Conservation (phyloP, 2,113 vertebrate species). For the Oncorhynchus kisutch region DNA sequence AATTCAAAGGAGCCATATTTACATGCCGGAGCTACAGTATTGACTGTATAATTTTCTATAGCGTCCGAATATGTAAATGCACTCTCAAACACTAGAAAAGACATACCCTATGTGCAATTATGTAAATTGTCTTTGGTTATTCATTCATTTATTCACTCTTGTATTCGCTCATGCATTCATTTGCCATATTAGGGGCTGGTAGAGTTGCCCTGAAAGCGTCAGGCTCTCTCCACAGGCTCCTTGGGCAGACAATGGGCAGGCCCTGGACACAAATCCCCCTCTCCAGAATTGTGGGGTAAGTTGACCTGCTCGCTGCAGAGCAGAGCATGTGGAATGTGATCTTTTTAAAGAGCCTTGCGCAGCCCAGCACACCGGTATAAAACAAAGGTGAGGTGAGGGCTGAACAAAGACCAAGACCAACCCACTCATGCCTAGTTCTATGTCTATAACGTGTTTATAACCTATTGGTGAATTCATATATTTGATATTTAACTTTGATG, state of each 20-base stretch:
- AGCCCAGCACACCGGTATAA: slow-evolving; percentile 21
- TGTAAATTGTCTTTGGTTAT: slow-evolving; percentile 76
- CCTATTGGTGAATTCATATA: not conserved
- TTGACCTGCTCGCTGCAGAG: slow-evolving; percentile 49
- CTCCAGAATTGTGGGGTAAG: slow-evolving; percentile 41
- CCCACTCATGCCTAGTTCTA: not conserved
- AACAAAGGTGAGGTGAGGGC: not conserved
- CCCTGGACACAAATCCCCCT: slow-evolving; percentile 39
- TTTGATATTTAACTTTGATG: not conserved
- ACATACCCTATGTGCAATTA: slow-evolving; percentile 74
- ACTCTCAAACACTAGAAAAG: slow-evolving; percentile 66
- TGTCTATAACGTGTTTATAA: not conserved
- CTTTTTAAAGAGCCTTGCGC: slow-evolving; percentile 49
- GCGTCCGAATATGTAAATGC: slow-evolving; percentile 73
- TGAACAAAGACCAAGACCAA: not conserved
- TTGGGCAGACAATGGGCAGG: slow-evolving; percentile 27
- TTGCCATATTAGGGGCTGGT: slow-evolving; percentile 68
- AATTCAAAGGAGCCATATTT: slow-evolving; percentile 75
- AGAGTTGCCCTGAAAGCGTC: slow-evolving; percentile 54
- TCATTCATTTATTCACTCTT: slow-evolving; percentile 74
- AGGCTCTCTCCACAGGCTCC: slow-evolving; percentile 44
- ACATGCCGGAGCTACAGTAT: slow-evolving; percentile 70
- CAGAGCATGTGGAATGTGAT: slow-evolving; percentile 42
- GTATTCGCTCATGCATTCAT: slow-evolving; percentile 77
- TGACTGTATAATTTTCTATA: slow-evolving; percentile 76